Evolutionary conservation across 2,888 invertebrate species (phyloP).

Genomic region (Cheilosia vernalis): DNA sequence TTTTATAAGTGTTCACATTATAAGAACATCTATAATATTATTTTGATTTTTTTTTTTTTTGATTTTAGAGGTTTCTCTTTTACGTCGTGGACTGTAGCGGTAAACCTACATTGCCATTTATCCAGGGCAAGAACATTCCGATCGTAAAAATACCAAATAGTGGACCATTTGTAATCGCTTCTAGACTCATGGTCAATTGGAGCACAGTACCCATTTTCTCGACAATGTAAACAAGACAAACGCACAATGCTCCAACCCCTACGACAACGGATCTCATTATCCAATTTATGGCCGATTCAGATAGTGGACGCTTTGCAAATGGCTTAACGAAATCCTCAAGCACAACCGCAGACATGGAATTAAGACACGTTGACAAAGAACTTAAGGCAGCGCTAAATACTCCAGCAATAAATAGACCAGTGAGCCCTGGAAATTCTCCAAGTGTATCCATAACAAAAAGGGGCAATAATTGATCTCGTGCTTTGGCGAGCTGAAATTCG

Average conservation of each 20-base stretch:
- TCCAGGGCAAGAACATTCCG: slow-evolving; percentile 89
- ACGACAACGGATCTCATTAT: slow-evolving; percentile 89
- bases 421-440: slow-evolving; percentile 90
- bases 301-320: slow-evolving; percentile 85
- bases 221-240: slow-evolving; percentile 88
- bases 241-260: slow-evolving; percentile 87
- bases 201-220: slow-evolving; percentile 90
- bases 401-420: slow-evolving; percentile 94
- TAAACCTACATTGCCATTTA: slow-evolving; percentile 85
- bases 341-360: slow-evolving; percentile 91
- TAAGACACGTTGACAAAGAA: slow-evolving; percentile 90
- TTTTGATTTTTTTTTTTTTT: too few species aligned
- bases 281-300: slow-evolving; percentile 85
- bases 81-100: too few species aligned
- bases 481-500: slow-evolving; percentile 85
- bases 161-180: slow-evolving; percentile 89
- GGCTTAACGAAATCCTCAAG: slow-evolving; percentile 89
- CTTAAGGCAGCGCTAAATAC: slow-evolving; percentile 95
- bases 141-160: slow-evolving; percentile 87
- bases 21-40: too few species aligned
- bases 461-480: slow-evolving; percentile 91
- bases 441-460: slow-evolving; percentile 94
- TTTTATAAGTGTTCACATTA: too few species aligned
- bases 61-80: too few species aligned
- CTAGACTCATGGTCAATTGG: slow-evolving; percentile 87